Percentiles rank a stretch among this genome's conserved stretches.
phyloP scores from a whole-genome alignment of 2,797 vertebrate genomes.

The Telmatherina bonti region DNA sequence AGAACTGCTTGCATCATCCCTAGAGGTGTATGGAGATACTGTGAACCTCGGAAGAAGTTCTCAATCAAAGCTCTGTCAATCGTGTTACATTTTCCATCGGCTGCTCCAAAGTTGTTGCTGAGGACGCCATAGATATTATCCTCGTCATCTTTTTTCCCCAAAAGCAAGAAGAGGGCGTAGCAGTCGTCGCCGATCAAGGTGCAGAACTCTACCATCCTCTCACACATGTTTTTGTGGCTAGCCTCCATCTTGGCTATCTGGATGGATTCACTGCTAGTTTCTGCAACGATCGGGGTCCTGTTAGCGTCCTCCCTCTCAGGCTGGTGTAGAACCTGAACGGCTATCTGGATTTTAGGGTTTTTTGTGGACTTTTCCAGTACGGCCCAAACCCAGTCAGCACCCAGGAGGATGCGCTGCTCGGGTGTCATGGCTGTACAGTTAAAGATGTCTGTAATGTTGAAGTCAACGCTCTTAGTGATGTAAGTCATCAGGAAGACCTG shows the following conservation, averaged over 20 bases:
- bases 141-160: constrained; percentile 73
- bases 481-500: constrained; percentile 85
- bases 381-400: constrained; percentile 84
- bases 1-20: constrained; percentile 80
- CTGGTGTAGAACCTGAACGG: constrained; percentile 76
- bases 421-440: constrained; percentile 82
- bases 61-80: constrained; percentile 76
- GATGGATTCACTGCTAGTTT: constrained; percentile 63
- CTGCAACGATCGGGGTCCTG: background rate
- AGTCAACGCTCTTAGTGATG: constrained; percentile 73
- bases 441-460: constrained; percentile 71
- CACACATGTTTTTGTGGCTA: constrained; percentile 56
- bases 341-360: constrained; percentile 80
- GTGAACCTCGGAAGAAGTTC: constrained; percentile 80
- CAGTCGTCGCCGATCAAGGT: constrained; percentile 81
- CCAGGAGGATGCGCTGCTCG: constrained; percentile 79
- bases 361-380: constrained; percentile 74
- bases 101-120: constrained; percentile 82
- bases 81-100: constrained; percentile 69
- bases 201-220: constrained; percentile 83
- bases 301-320: constrained; percentile 28
- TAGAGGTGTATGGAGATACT: constrained; percentile 70
- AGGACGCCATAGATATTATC: constrained; percentile 80
- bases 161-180: constrained; percentile 83
- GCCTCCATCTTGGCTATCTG: constrained; percentile 71